Evolutionary conservation across 2,797 vertebrate genomes (phyloP).

Genomic region (Morus bassanus): DNA sequence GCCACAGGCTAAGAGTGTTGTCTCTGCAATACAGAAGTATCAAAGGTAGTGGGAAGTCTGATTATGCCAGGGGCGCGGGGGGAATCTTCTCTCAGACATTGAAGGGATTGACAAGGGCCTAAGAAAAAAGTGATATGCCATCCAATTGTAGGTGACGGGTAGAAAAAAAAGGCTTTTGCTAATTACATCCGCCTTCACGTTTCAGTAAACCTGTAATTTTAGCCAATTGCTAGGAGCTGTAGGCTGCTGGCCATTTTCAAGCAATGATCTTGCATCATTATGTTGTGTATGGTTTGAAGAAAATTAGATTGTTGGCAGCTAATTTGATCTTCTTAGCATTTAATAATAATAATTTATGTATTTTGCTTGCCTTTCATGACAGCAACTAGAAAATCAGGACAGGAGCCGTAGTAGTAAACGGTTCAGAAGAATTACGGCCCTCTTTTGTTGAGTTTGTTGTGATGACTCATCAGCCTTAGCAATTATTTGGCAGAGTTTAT

Average conservation of each 20-base stretch:
- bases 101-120: neutral
- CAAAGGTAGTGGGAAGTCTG: slow-evolving; percentile 79
- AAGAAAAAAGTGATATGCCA: neutral
- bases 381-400: slow-evolving; percentile 35
- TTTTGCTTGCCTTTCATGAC: slow-evolving; percentile 27
- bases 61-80: neutral
- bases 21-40: slow-evolving; percentile 86
- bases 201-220: slow-evolving; percentile 6
- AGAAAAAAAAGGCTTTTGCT: neutral
- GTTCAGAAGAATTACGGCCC: slow-evolving; percentile 23
- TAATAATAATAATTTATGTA: neutral
- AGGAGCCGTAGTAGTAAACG: slow-evolving; percentile 8
- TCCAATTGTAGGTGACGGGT: neutral
- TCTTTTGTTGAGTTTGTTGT: slow-evolving; percentile 9
- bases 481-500: slow-evolving; percentile 39
- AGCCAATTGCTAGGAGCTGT: neutral
- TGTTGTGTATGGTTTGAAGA: neutral
- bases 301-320: slow-evolving; percentile 38
- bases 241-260: slow-evolving; percentile 28
- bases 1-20: slow-evolving; percentile 80
- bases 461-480: slow-evolving; percentile 44
- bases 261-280: neutral
- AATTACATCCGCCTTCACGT: neutral
- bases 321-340: slow-evolving; percentile 35
- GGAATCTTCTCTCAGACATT: neutral